These are phyloP conservation scores for Zoroaster sp. DNA, from an alignment of 53 echinoderm and acorn worm genomes.

Conservation along the genomic window DNA sequence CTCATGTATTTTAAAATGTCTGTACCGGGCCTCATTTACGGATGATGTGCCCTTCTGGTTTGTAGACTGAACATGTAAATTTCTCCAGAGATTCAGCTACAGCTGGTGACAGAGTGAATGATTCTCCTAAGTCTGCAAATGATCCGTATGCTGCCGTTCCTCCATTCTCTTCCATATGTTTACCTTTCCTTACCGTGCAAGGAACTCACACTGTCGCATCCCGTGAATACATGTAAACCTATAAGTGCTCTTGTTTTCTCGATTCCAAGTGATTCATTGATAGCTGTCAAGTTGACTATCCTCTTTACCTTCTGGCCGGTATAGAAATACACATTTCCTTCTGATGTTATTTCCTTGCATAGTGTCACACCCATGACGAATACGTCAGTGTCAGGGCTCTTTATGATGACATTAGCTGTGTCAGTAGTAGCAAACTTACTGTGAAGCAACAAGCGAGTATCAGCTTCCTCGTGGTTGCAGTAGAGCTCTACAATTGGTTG, in stretches of 20 bases:
- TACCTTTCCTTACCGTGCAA: conserved; percentile 63
- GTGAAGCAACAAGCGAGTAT: too few species aligned
- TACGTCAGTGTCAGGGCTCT: too few species aligned
- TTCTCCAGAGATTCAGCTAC: conserved; percentile 27
- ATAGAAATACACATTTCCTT: not conserved
- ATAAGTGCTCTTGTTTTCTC: not conserved
- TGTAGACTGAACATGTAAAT: conserved; percentile 25
- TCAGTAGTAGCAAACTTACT: too few species aligned
- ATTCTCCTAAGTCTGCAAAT: conserved; percentile 12
- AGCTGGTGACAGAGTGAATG: not conserved
- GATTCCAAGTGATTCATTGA: not conserved
- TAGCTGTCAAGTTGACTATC: not conserved
- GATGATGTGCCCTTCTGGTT: not conserved
- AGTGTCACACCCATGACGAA: not conserved
- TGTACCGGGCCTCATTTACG: conserved; percentile 27
- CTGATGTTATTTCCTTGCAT: not conserved
- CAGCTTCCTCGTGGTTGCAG: too few species aligned
- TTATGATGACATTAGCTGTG: too few species aligned
- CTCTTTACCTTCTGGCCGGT: conserved; percentile 2
- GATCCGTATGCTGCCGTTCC: not conserved
- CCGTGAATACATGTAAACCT: conserved; percentile 61
- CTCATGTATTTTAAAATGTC: not conserved
- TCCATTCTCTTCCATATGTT: conserved; percentile 8
- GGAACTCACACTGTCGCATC: conserved; percentile 66
- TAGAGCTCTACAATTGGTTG: too few species aligned